These are phyloP conservation scores for Cyanoderma ruficeps DNA, from an alignment of 2,113 vertebrate species.

Conservation along the genomic window DNA sequence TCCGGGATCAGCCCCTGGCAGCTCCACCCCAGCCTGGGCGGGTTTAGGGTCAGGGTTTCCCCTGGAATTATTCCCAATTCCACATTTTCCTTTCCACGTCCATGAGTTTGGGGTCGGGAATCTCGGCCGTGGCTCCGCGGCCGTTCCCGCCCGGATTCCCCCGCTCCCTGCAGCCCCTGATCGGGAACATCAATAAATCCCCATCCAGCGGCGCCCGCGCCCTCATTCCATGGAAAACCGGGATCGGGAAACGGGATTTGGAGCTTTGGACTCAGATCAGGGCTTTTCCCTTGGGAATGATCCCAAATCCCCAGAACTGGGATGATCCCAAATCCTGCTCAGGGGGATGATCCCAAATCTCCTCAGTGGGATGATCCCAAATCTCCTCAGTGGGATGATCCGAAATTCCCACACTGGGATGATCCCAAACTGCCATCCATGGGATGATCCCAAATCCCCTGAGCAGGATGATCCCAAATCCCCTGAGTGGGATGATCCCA, in stretches of 20 bases:
- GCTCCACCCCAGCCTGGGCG: too few species aligned
- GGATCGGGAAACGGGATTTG: neutral
- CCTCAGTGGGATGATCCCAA: too few species aligned
- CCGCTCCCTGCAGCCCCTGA: neutral
- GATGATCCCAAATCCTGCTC: too few species aligned
- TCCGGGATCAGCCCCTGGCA: accelerated
- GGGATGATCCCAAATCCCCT: too few species aligned
- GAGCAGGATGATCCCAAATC: too few species aligned
- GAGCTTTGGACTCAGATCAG: accelerated
- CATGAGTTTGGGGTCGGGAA: accelerated
- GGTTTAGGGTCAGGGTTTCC: neutral
- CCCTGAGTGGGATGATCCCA: too few species aligned
- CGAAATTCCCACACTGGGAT: too few species aligned
- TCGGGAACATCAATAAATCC: neutral
- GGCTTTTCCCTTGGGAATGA: neutral
- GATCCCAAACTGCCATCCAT: too few species aligned
- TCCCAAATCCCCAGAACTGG: neutral
- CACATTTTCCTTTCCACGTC: neutral
- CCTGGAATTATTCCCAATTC: accelerated
- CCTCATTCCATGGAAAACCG: neutral
- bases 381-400: too few species aligned
- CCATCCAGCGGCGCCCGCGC: accelerated
- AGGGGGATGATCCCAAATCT: too few species aligned
- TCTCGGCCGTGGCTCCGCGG: neutral
- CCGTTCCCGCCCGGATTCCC: neutral